These are phyloP conservation scores for Drosophila equinoxialis DNA, from an alignment of 1,140 invertebrate genomes.

Conservation along the genomic window DNA sequence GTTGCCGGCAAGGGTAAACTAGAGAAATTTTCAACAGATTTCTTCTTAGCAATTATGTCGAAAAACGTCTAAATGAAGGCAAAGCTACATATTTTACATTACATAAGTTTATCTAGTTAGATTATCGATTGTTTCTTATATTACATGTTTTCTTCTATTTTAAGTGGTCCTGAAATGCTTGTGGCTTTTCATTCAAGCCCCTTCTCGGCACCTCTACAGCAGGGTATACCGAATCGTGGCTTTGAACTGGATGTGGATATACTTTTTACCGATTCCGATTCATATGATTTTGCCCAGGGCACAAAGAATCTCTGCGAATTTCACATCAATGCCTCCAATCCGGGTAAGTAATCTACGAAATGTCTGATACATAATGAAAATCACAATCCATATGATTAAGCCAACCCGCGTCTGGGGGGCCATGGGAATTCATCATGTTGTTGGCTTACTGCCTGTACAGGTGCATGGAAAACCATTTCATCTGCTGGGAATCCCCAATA, in stretches of 20 bases:
- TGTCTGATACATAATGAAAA: slow-evolving; percentile 15
- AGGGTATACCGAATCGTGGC: slow-evolving; percentile 87
- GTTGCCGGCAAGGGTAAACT: too few relatives aligned
- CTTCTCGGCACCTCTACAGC: slow-evolving; percentile 88
- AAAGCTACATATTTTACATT: too few relatives aligned
- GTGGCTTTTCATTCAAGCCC: slow-evolving; percentile 92
- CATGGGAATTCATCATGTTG: too few relatives aligned
- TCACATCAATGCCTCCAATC: slow-evolving; percentile 87
- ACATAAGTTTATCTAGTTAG: too few relatives aligned
- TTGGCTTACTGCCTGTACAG: not conserved
- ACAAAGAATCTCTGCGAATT: slow-evolving; percentile 87
- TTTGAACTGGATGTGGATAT: slow-evolving; percentile 94
- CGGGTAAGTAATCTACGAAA: slow-evolving; percentile 71
- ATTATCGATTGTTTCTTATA: not conserved
- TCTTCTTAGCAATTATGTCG: slow-evolving; percentile 27
- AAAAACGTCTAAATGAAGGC: too few relatives aligned
- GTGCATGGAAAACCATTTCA: slow-evolving; percentile 2
- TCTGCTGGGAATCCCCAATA: slow-evolving; percentile 1
- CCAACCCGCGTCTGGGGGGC: not conserved
- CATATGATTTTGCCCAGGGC: slow-evolving; percentile 87
- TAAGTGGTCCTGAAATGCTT: slow-evolving; percentile 90
- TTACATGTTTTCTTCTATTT: slow-evolving; percentile 41
- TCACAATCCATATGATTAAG: slow-evolving; percentile 34
- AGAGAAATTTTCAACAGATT: slow-evolving; percentile 38
- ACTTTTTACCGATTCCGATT: slow-evolving; percentile 93